Evolutionary conservation across 2,888 invertebrate genomes (phyloP), one percentile per base, ranked within the genome.

Genomic region (Drosophila birchii): DNA sequence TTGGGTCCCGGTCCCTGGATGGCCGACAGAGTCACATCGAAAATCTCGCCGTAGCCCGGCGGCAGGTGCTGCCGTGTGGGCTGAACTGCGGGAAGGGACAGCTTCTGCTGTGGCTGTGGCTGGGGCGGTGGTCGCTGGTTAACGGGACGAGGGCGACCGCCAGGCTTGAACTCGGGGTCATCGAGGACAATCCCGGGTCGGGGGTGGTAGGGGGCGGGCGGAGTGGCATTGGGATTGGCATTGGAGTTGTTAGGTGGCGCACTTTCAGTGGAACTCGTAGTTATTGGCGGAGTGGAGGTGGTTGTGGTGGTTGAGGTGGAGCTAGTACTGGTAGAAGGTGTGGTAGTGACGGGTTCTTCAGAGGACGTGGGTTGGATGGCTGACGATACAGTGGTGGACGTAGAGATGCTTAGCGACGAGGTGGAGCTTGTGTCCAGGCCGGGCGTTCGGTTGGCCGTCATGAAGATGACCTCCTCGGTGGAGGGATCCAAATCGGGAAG

Each of bases 21-120:
- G 1, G 97, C 97, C 0, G 97, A 97, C 0, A 97, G 96, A 0
- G 97, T 97, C 0, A 97, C 96, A 85, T 97, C 97, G 86, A 97
- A 97, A 63, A 97, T 96, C 91, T 97, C 97, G 11, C 96, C 96
- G 86, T 95, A 95, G 0, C 93, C 94, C 34, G 93, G 92, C n/a
- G 93, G 94, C 70, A 92, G 79, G 45, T 91, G 90, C 64, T 93
- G 87, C 7, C 93, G 90, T 0, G 93, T 93, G 11, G 93, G 93
- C 61, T 93, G 91, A 18, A 93, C 51, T 12, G 64, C 64, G 2
- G 68, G 68, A 34, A 5, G 23, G 20, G 39, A 26, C 8, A 36
- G 47, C 36, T 39, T 55, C 53, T 54, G 67, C n/a, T 23, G 64
- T 93, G 5, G 67, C n/a, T 23, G 64, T 93, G 5, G 79, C 58